These are phyloP conservation scores for Papilio polyxenes DNA, from an alignment of 1,140 invertebrate species.

Conservation along the genomic window DNA sequence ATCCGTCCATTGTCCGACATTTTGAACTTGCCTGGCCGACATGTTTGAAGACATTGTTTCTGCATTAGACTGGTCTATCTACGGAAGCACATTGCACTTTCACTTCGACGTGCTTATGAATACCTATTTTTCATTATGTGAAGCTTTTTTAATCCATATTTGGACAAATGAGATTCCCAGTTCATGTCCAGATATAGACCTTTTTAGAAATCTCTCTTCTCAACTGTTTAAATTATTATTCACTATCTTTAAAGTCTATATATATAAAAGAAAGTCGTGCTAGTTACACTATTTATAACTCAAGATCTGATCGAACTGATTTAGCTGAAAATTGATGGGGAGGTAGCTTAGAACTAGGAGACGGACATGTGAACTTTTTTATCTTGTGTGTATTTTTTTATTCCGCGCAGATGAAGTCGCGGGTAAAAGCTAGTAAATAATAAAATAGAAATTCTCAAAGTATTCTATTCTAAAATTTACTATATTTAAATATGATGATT, in stretches of 20 bases:
- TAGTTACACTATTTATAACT: no score
- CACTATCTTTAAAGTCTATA: neutral
- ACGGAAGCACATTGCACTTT: slow-evolving; percentile 22
- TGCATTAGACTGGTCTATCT: neutral
- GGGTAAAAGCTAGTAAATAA: neutral
- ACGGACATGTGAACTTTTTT: no score
- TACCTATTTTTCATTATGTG: neutral
- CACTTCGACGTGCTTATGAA: neutral
- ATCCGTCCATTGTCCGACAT: slow-evolving; percentile 23
- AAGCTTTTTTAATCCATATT: neutral
- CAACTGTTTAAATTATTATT: neutral
- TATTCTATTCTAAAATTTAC: no score
- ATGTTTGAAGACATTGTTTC: slow-evolving; percentile 22
- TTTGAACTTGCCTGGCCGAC: slow-evolving; percentile 21
- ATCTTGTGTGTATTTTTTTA: no score
- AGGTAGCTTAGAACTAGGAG: no score
- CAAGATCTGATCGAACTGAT: no score
- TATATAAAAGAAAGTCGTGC: no score
- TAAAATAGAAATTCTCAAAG: no score
- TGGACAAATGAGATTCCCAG: neutral
- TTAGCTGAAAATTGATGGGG: no score
- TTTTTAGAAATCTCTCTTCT: neutral
- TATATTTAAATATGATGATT: neutral
- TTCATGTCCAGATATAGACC: neutral
- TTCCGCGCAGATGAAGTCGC: no score